Evolutionary conservation across 2,888 invertebrate species (phyloP), one percentile per base, ranked within the genome.

Genomic region (Magallana nippona): DNA sequence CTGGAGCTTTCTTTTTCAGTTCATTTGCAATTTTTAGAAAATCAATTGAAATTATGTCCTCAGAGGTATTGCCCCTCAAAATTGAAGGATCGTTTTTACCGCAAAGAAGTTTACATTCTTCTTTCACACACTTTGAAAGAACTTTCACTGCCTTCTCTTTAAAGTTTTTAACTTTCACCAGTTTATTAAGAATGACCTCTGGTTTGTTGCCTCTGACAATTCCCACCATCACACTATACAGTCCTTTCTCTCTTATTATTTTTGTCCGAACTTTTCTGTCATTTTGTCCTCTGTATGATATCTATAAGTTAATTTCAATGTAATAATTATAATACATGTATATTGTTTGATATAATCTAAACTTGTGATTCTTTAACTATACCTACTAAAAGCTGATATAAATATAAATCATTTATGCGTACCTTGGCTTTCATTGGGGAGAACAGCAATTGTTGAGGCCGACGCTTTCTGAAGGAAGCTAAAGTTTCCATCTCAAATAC

Each of bases 61-160:
- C 62, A 62, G 62, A 5, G n/a, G 62, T 19, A 62, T 10, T 62
- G 62, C 62, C 62, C 19, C 62, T 17, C 62, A 62, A 10, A n/a
- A 62, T 19, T 19, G 19, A 62, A 19, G 62, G n/a, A 62, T 62
- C 10, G n/a, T 62, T 62, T 62, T 62, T 62, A 19, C 62, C 2
- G 8, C 62, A 62, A 62, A 62, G 62, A 19, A 62, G 19, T 19
- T n/a, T 62, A 62, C 62, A 62, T 62, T 62, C 62, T 62, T 62
- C 62, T 62, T n/a, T n/a, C n/a, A n/a, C n/a, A n/a, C n/a, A n/a
- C n/a, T n/a, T 62, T 19, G 62, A 19, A 10, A 62, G 17, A 62
- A 10, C 17, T 62, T 62, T 62, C n/a, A 3, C 17, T 5, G 62
- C 19, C 19, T 62, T 62, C 19, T 62, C 22, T 62, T 19, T 62